Evolutionary conservation across 2,888 invertebrate species (phyloP), one percentile per base, ranked within the genome.

Genomic region (Euplexia lucipara): DNA sequence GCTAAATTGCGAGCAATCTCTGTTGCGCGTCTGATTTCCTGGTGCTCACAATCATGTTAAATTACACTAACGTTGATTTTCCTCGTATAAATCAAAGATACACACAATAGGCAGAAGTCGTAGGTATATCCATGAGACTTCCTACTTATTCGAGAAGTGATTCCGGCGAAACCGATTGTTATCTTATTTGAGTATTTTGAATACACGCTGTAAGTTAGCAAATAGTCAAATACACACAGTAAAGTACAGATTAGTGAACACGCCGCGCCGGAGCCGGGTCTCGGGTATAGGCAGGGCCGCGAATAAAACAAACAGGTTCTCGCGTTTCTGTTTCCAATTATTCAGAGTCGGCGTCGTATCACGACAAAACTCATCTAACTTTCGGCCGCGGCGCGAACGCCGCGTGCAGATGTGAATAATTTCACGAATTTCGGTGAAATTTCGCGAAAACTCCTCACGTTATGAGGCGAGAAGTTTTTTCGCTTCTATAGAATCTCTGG

Each of bases 291-390:
- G 57, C 8, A 65, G 57, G 49, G 60, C 63, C 58, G 57, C 63
- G 54, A 68, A 79, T 79, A 81, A 75, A 79, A 81, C 77, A 83
- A 84, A 80, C 82, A 78, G 79, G 78, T 75, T 75, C 75, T 52
- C 61, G 63, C 80, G 66, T 58, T 73, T 67, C 79, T 81, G 88
- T 82, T 87, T 83, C 87, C 87, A 91, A 91, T 90, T 90, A 91
- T 87, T 84, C 86, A 75, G 83, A 79, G 75, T 73, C 67, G 73
- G 68, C 67, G 75, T 67, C 76, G 83, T 83, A 83, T 82, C 84
- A 82, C 81, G 85, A 84, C 86, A 82, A 84, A 92, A 90, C 91
- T 90, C 91, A 91, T 91, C 90, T 90, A 91, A 91, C 90, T 91
- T 91, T 83, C 64, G 81, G 56, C 69, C 79, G 78, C 75, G 75